Percentiles rank a stretch among this genome's conserved stretches.
Conservation (phyloP, 2,888 invertebrate species). For the Luperina testacea region DNA sequence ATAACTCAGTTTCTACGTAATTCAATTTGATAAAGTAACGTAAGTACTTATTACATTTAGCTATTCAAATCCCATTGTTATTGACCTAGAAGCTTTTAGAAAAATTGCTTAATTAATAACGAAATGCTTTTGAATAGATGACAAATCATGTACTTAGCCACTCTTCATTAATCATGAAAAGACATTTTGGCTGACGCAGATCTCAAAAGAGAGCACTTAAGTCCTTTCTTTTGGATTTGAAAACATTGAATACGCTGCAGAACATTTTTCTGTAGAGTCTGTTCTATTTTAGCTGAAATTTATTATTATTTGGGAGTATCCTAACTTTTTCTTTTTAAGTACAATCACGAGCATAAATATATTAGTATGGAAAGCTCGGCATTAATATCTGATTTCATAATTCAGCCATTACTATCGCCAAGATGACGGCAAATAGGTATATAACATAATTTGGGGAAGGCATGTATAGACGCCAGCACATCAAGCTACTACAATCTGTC, state of each 20-base stretch:
- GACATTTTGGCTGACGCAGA: constrained; percentile 8
- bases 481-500: too few relatives aligned
- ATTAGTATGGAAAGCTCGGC: neutral
- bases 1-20: constrained; percentile 35
- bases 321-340: neutral
- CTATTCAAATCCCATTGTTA: constrained; percentile 52
- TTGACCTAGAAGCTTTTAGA: constrained; percentile 56
- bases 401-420: neutral
- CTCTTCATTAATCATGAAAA: constrained; percentile 40
- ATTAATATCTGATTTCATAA: neutral
- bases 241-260: neutral
- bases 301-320: neutral
- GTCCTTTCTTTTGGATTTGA: constrained; percentile 11
- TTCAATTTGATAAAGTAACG: constrained; percentile 60
- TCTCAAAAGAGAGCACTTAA: constrained; percentile 1
- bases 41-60: constrained; percentile 37
- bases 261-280: neutral
- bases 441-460: neutral
- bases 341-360: neutral
- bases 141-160: constrained; percentile 39
- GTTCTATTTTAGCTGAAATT: neutral
- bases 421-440: neutral
- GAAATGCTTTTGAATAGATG: constrained; percentile 52
- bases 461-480: too few relatives aligned
- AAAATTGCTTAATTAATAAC: constrained; percentile 50